phyloP scores from a whole-genome alignment of 2,797 vertebrate species.

The Trachops cirrhosus region DNA sequence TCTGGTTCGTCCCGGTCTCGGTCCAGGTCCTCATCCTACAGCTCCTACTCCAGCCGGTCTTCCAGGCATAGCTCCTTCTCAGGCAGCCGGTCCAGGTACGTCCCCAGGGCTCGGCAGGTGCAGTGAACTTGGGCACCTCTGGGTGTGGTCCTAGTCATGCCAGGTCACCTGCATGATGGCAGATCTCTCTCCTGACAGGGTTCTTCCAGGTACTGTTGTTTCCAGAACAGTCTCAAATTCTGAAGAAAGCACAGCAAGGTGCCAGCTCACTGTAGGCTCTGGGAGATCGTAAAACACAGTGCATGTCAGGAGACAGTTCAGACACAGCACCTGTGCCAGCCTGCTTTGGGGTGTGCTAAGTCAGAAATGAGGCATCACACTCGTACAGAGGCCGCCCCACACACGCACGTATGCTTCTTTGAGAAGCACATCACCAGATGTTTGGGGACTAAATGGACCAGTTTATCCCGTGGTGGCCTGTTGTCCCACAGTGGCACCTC shows the following conservation, averaged over 20 bases:
- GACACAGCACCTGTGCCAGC: neutral
- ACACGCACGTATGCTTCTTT: neutral
- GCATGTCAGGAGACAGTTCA: neutral
- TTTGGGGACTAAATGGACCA: neutral
- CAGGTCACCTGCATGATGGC: neutral
- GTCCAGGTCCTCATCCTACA: slow-evolving; percentile 94
- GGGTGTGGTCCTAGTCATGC: neutral
- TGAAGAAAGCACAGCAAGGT: too few relatives aligned
- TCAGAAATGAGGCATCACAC: neutral
- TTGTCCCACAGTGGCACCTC: neutral
- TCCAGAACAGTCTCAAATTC: neutral
- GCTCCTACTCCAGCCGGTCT: slow-evolving; percentile 96
- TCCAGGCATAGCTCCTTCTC: slow-evolving; percentile 97
- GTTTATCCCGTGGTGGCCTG: neutral
- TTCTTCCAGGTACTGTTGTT: neutral
- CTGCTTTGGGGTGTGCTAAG: neutral
- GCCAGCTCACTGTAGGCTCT: neutral
- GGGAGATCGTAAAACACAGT: neutral
- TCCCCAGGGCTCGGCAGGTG: rapidly evolving
- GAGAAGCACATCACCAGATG: neutral
- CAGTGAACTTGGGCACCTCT: neutral
- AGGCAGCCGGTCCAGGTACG: slow-evolving; percentile 94
- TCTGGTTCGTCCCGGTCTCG: slow-evolving; percentile 92
- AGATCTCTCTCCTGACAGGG: neutral
- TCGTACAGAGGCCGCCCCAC: too few relatives aligned